These are phyloP conservation scores for Drosophila funebris DNA, from an alignment of 1,140 invertebrate species.

Conservation along the genomic window DNA sequence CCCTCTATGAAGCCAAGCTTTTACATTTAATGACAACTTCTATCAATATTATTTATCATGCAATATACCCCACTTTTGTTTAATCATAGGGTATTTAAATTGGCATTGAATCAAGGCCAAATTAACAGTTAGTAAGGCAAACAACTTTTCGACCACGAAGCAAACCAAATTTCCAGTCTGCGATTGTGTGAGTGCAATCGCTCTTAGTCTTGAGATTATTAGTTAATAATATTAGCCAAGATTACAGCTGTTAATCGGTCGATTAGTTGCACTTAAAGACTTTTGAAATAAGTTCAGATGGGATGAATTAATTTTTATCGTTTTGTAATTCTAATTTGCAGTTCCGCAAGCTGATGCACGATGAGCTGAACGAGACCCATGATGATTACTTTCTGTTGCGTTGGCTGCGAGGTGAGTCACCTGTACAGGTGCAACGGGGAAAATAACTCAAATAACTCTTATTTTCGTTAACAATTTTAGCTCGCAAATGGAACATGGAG, in stretches of 20 bases:
- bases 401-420: conserved; percentile 90
- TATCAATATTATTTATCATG: background rate
- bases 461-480: conserved; percentile 83
- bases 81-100: conserved; percentile 13
- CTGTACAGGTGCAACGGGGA: background rate
- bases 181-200: background rate
- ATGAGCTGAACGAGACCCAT: conserved; percentile 88
- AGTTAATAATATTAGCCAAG: conserved; percentile 2
- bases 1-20: background rate
- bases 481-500: conserved; percentile 91
- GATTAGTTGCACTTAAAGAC: conserved; percentile 6
- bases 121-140: conserved; percentile 56
- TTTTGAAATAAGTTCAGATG: background rate
- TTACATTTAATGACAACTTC: no score
- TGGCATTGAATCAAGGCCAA: conserved; percentile 50
- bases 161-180: conserved; percentile 8
- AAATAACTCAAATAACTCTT: background rate
- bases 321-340: conserved; percentile 75
- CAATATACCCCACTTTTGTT: background rate
- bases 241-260: conserved; percentile 5
- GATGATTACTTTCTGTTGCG: conserved; percentile 91
- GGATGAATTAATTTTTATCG: background rate
- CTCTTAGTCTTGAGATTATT: background rate
- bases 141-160: conserved; percentile 19
- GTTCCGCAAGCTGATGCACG: conserved; percentile 88